Conservation (phyloP, 2,888 invertebrate species). For the Poecilobothrus nobilitatus region DNA sequence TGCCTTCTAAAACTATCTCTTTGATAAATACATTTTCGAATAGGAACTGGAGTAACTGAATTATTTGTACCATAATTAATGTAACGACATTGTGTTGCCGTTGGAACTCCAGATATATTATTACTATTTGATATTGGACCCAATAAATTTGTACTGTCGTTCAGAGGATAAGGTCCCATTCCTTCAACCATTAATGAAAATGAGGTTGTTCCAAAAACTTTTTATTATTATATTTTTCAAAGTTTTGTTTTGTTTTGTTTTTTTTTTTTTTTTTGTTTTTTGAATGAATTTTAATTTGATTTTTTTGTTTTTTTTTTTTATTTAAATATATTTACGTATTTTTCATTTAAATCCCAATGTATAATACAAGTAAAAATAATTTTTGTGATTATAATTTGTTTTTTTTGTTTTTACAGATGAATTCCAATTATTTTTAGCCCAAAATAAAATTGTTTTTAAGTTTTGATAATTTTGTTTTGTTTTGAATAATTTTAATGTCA, state of each 20-base stretch:
- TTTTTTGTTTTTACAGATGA: too few relatives aligned
- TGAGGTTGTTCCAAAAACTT: constrained; percentile 46
- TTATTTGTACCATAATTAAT: constrained; percentile 45
- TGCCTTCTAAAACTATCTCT: constrained; percentile 44
- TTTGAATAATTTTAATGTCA: too few relatives aligned
- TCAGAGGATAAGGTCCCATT: constrained; percentile 46
- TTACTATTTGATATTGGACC: constrained; percentile 36
- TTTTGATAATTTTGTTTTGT: too few relatives aligned
- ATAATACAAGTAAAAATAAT: neutral
- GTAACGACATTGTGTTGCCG: constrained; percentile 38
- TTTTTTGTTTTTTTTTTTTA: constrained; percentile 13
- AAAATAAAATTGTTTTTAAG: too few relatives aligned
- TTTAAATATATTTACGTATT: neutral
- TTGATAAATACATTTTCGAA: constrained; percentile 39
- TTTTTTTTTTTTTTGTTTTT: constrained; percentile 25
- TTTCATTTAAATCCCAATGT: neutral
- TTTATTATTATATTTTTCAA: constrained; percentile 28
- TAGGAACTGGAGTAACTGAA: constrained; percentile 42
- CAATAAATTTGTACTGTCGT: constrained; percentile 44
- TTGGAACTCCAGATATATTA: neutral
- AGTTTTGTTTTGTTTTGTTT: constrained; percentile 22
- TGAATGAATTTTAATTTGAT: constrained; percentile 18
- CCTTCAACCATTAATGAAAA: constrained; percentile 46
- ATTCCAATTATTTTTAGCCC: too few relatives aligned
- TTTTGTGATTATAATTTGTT: neutral